Evolutionary conservation across 2,113 vertebrate species (phyloP).

Genomic region (Neogale vison): DNA sequence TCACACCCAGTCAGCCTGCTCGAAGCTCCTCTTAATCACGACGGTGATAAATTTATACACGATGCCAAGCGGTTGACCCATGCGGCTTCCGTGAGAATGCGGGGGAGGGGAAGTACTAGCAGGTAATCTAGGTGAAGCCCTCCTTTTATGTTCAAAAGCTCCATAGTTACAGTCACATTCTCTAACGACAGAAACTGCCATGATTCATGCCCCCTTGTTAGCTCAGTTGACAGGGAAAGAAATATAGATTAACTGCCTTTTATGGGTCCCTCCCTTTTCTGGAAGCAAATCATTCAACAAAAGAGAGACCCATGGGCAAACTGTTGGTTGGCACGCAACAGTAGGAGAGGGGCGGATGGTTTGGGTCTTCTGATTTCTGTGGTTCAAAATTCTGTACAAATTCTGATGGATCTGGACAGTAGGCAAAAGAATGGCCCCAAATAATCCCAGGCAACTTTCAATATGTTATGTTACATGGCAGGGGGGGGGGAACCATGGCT

Average conservation of each 20-base stretch:
- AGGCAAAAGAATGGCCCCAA: background rate
- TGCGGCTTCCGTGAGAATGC: background rate
- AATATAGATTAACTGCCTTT: background rate
- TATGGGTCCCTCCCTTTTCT: background rate
- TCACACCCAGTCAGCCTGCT: background rate
- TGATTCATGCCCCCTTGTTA: background rate
- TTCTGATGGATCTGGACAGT: background rate
- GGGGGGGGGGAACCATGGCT: background rate
- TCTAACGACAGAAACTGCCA: background rate
- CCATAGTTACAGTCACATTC: background rate
- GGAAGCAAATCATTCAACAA: background rate
- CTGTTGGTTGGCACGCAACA: too few relatives aligned
- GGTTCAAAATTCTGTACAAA: background rate
- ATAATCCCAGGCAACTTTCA: background rate
- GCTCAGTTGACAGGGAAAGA: background rate
- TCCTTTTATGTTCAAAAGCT: background rate
- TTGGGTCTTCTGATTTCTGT: background rate
- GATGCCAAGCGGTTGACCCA: background rate
- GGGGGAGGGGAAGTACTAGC: background rate
- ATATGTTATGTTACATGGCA: background rate
- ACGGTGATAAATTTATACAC: background rate
- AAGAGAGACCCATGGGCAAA: background rate
- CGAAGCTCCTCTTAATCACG: background rate
- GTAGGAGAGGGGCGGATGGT: background rate
- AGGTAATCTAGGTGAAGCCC: background rate